Evolutionary conservation across 1,140 invertebrate species (phyloP).

Genomic region (Cydia amplana): DNA sequence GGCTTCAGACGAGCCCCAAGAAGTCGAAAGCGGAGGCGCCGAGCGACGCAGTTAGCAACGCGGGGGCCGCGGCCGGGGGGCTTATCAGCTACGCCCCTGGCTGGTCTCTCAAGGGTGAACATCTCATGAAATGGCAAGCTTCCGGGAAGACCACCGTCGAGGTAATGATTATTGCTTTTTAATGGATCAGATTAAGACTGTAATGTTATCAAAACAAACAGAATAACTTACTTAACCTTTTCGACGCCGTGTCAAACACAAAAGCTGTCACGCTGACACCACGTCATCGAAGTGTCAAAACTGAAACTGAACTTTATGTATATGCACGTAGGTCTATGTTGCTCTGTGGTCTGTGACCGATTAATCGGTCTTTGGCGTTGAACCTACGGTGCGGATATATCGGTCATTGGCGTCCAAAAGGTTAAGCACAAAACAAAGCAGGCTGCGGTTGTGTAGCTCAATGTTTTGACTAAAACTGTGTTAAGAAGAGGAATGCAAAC

Average conservation of each 20-base stretch:
- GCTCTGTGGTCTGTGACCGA: too few species aligned
- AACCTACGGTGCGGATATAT: too few species aligned
- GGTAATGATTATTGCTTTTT: conserved; percentile 55
- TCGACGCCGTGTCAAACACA: too few species aligned
- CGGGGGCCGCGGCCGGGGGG: conserved; percentile 49
- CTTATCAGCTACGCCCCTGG: conserved; percentile 79
- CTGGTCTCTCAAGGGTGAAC: conserved; percentile 78
- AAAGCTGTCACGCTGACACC: too few species aligned
- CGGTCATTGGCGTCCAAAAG: too few species aligned
- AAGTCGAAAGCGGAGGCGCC: conserved; percentile 66
- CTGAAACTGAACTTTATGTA: too few species aligned
- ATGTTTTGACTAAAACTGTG: not conserved
- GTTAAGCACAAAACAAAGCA: not conserved
- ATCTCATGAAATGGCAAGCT: conserved; percentile 78
- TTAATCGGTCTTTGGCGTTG: too few species aligned
- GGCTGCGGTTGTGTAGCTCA: too few species aligned
- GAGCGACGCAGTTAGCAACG: conserved; percentile 46
- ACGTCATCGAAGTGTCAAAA: too few species aligned
- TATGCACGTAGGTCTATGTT: too few species aligned
- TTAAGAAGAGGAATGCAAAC: too few species aligned
- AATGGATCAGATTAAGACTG: conserved; percentile 14
- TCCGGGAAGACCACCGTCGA: conserved; percentile 78
- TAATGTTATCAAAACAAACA: not conserved
- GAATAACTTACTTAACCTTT: not conserved
- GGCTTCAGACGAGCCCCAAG: conserved; percentile 75